Evolutionary conservation across 2,888 invertebrate species (phyloP).

Genomic region (Erynnis tages): DNA sequence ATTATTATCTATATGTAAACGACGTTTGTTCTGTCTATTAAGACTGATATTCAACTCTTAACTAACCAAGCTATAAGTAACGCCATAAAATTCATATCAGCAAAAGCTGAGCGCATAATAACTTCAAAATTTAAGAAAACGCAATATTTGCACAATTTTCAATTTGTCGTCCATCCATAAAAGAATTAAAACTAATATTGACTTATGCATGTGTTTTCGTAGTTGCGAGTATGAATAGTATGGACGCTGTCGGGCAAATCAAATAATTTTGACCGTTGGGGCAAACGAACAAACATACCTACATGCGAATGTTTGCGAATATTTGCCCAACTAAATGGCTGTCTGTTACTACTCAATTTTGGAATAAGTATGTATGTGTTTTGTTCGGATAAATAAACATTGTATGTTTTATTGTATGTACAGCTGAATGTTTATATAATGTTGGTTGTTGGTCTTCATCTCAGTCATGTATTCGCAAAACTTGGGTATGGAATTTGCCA

Average conservation of each 20-base stretch:
- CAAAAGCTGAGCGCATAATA: conserved; percentile 2
- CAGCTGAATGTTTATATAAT: too few species aligned
- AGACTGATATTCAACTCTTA: conserved; percentile 7
- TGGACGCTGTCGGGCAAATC: conserved; percentile 4
- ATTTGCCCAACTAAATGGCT: not conserved
- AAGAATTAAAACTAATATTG: conserved; percentile 14
- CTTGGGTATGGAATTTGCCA: too few species aligned
- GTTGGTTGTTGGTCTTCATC: too few species aligned
- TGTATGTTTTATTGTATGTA: too few species aligned
- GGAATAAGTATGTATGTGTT: too few species aligned
- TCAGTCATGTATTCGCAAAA: too few species aligned
- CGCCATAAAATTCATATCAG: conserved; percentile 4
- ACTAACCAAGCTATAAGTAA: too few species aligned
- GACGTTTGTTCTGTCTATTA: conserved; percentile 13
- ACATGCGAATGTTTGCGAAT: conserved; percentile 5
- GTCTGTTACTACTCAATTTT: too few species aligned
- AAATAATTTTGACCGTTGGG: conserved; percentile 9
- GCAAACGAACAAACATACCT: not conserved
- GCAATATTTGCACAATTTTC: conserved; percentile 2
- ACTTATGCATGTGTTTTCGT: conserved; percentile 6
- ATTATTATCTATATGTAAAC: conserved; percentile 24
- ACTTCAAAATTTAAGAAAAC: not conserved
- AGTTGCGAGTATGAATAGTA: not conserved
- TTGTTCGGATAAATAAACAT: too few species aligned
- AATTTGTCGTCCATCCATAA: conserved; percentile 1